Conservation (phyloP, 2,113 vertebrate species). For the Atractosteus spatula region DNA sequence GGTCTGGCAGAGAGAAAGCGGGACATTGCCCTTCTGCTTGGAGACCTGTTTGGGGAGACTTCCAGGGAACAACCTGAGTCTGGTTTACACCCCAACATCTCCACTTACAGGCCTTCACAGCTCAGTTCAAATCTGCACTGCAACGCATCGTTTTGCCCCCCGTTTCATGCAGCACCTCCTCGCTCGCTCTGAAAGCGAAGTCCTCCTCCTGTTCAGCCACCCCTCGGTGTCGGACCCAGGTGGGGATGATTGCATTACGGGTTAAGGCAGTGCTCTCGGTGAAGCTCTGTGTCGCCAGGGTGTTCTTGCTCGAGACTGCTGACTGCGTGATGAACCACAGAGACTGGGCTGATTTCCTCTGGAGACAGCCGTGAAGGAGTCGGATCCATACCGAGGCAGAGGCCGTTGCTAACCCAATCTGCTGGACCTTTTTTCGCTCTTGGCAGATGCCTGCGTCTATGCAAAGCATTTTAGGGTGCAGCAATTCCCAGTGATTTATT, state of each 20-base stretch:
- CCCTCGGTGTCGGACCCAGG: too few relatives aligned
- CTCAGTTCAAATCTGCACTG: too few relatives aligned
- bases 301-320: slow-evolving; percentile 44
- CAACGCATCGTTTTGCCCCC: too few relatives aligned
- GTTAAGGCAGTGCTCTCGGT: slow-evolving; percentile 44
- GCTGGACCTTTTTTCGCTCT: slow-evolving; percentile 45
- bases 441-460: slow-evolving; percentile 39
- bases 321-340: slow-evolving; percentile 56
- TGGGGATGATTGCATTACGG: slow-evolving; percentile 1
- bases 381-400: slow-evolving; percentile 46
- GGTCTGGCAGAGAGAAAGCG: too few relatives aligned
- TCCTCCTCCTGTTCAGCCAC: too few relatives aligned
- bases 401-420: slow-evolving; percentile 58
- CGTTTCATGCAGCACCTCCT: too few relatives aligned
- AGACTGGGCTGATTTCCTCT: slow-evolving; percentile 59
- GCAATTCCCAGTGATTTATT: slow-evolving; percentile 58
- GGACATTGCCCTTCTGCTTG: too few relatives aligned
- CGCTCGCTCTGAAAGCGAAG: too few relatives aligned
- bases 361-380: slow-evolving; percentile 58
- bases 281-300: slow-evolving; percentile 53
- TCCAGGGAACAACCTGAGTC: too few relatives aligned
- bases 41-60: too few relatives aligned
- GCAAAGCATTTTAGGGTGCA: slow-evolving; percentile 42
- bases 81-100: too few relatives aligned
- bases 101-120: too few relatives aligned